phyloP scores from a whole-genome alignment of 2,888 invertebrate species.

The Brachypterus glaber region DNA sequence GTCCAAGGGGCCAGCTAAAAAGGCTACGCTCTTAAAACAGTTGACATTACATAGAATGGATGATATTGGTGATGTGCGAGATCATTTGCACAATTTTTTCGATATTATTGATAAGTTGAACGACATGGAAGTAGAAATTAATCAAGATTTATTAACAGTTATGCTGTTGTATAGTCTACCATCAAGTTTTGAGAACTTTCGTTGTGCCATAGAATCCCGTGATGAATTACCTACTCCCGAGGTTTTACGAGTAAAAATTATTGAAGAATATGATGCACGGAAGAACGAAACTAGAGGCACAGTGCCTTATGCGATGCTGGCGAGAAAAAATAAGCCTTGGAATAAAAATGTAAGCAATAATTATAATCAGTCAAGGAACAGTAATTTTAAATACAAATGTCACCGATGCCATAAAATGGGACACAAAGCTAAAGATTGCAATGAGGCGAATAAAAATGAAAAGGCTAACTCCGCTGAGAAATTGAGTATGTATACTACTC shows the following conservation, averaged over 20 bases:
- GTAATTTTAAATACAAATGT: no score
- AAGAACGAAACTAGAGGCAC: slow-evolving; percentile 10
- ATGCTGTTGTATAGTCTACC: no score
- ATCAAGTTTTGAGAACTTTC: slow-evolving; percentile 29
- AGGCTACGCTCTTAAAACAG: background rate
- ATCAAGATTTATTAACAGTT: slow-evolving; percentile 27
- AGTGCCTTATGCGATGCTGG: slow-evolving; percentile 6
- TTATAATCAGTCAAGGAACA: slow-evolving; percentile 1
- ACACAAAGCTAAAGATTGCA: slow-evolving; percentile 9
- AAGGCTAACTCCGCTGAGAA: background rate
- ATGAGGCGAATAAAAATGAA: slow-evolving; percentile 3
- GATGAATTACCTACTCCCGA: slow-evolving; percentile 29
- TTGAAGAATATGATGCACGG: slow-evolving; percentile 21
- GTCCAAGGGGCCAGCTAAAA: slow-evolving; percentile 6
- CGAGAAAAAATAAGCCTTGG: slow-evolving; percentile 1
- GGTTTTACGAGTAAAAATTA: no score
- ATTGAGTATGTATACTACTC: background rate
- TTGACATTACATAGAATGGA: background rate
- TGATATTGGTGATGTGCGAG: background rate
- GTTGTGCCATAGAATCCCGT: no score
- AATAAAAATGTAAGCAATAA: slow-evolving; percentile 4
- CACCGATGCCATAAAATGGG: slow-evolving; percentile 8
- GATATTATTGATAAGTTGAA: no score
- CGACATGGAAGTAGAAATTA: slow-evolving; percentile 27
- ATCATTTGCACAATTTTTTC: no score